These are phyloP conservation scores for Phoenicopterus ruber DNA, from an alignment of 2,113 vertebrate genomes.

Conservation along the genomic window DNA sequence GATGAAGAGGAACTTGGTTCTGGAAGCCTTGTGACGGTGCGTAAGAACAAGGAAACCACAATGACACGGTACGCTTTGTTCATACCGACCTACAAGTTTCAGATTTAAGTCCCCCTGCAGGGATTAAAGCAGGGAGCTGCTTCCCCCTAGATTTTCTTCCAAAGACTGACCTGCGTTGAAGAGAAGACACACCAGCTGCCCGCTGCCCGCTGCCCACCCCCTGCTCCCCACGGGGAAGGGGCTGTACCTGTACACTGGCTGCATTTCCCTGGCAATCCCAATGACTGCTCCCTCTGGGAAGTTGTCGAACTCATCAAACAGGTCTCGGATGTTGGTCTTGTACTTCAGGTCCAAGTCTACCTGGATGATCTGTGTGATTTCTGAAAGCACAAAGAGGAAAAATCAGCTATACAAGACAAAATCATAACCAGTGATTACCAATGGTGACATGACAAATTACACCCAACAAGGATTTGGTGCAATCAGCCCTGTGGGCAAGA, in stretches of 20 bases:
- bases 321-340: constrained; percentile 88
- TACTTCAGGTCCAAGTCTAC: constrained; percentile 94
- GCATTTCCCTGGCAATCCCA: constrained; percentile 93
- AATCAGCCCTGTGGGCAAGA: not conserved
- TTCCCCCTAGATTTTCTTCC: not conserved
- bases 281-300: constrained; percentile 86
- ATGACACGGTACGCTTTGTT: not conserved
- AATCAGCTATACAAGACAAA: not conserved
- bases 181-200: not conserved
- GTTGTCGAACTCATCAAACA: constrained; percentile 90
- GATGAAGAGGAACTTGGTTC: not conserved
- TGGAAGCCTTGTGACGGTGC: not conserved
- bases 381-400: constrained; percentile 67
- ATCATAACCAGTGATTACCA: not conserved
- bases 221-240: rapidly evolving
- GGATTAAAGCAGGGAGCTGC: not conserved
- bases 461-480: not conserved
- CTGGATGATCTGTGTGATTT: constrained; percentile 86
- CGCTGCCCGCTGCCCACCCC: not conserved
- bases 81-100: not conserved
- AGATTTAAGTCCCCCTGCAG: not conserved
- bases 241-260: constrained; percentile 94
- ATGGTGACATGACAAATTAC: not conserved
- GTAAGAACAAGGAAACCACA: not conserved
- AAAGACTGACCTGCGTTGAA: not conserved